phyloP scores from a whole-genome alignment of 1,140 invertebrate species.

The Luehdorfia chinensis region DNA sequence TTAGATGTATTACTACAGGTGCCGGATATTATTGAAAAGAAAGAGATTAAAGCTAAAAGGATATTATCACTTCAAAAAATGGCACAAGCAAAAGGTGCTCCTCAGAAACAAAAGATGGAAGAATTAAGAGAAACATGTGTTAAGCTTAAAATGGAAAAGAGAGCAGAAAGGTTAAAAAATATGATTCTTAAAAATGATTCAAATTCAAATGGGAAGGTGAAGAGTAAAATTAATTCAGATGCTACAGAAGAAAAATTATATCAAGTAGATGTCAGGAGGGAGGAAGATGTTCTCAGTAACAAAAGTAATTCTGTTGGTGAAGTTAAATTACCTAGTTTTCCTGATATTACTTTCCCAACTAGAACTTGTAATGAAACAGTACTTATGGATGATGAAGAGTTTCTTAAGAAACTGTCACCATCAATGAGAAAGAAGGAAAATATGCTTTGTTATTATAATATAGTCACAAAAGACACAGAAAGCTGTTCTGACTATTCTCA shows the following conservation, averaged over 20 bases:
- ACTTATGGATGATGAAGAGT: constrained; percentile 54
- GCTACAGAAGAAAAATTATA: neutral
- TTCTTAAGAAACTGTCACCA: constrained; percentile 70
- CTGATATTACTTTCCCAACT: no score
- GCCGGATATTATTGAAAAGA: constrained; percentile 42
- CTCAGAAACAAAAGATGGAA: constrained; percentile 77
- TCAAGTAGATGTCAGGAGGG: neutral
- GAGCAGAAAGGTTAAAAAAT: constrained; percentile 76
- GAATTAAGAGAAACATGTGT: constrained; percentile 75
- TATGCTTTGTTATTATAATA: constrained; percentile 77
- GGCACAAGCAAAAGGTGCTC: constrained; percentile 77
- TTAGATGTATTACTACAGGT: constrained; percentile 28
- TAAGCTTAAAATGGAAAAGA: constrained; percentile 75
- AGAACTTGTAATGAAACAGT: constrained; percentile 28
- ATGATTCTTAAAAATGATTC: constrained; percentile 47
- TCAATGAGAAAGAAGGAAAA: constrained; percentile 78
- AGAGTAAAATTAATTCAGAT: neutral
- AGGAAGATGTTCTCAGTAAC: constrained; percentile 10
- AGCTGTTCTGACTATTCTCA: constrained; percentile 18
- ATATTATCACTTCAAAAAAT: constrained; percentile 77
- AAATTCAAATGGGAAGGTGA: constrained; percentile 24
- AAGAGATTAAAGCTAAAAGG: constrained; percentile 69
- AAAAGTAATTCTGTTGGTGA: neutral
- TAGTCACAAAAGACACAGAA: constrained; percentile 42
- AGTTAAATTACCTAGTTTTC: neutral